Evolutionary conservation across 2,888 invertebrate genomes (phyloP).

Genomic region (Labia minor): DNA sequence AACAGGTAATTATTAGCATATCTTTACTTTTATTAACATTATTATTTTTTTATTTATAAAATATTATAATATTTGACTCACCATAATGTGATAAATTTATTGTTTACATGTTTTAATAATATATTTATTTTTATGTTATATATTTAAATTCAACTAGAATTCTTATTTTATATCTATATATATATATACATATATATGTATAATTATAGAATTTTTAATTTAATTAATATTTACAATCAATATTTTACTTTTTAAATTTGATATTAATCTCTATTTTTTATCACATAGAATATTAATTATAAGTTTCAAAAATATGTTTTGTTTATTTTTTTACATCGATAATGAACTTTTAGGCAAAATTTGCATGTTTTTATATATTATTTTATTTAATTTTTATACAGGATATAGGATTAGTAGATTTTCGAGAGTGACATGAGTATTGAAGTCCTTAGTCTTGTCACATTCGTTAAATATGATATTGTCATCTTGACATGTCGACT

Average conservation of each 20-base stretch:
- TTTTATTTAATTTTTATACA: background rate
- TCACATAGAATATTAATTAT: too few relatives aligned
- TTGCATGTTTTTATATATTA: background rate
- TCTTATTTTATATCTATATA: too few relatives aligned
- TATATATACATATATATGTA: too few relatives aligned
- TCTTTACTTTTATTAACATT: conserved; percentile 17
- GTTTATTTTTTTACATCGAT: too few relatives aligned
- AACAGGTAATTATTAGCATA: conserved; percentile 18
- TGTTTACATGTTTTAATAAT: conserved; percentile 18
- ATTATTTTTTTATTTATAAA: conserved; percentile 18
- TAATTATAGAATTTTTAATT: too few relatives aligned
- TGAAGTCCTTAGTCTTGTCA: background rate
- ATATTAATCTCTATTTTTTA: too few relatives aligned
- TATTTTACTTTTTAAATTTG: too few relatives aligned
- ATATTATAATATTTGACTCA: too few relatives aligned
- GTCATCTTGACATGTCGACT: conserved; percentile 13
- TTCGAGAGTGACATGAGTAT: background rate
- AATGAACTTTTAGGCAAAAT: conserved; percentile 16
- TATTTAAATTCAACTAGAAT: too few relatives aligned
- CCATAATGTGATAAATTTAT: background rate
- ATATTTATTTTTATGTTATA: background rate
- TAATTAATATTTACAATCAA: too few relatives aligned
- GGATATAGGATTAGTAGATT: background rate
- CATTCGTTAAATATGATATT: background rate
- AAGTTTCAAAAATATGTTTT: too few relatives aligned